Percentiles rank a stretch among this genome's conserved stretches.
phyloP scores from a whole-genome alignment of 2,113 vertebrate species.

The Chloebia gouldiae region DNA sequence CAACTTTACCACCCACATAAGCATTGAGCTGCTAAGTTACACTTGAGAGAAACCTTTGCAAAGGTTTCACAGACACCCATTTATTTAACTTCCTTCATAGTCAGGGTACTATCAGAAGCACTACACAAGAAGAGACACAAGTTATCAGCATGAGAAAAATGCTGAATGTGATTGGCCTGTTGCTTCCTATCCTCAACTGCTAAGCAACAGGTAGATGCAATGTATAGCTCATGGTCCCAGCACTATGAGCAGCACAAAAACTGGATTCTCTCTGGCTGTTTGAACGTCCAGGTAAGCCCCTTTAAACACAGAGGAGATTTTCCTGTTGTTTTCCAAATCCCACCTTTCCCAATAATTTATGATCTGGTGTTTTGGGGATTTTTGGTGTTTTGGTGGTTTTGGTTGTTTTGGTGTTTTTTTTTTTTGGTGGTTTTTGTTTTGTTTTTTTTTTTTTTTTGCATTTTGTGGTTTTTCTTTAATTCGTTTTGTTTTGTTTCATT shows the following conservation, averaged over 20 bases:
- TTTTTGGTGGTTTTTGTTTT: neutral
- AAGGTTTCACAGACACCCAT: neutral
- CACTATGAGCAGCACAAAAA: neutral
- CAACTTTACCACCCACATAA: neutral
- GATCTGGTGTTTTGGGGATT: neutral
- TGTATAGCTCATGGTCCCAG: neutral
- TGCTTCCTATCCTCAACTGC: neutral
- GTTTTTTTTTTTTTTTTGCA: neutral
- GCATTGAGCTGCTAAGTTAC: neutral
- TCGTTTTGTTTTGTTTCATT: too few relatives aligned
- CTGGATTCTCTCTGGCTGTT: neutral
- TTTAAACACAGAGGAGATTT: fast-evolving
- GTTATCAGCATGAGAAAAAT: neutral
- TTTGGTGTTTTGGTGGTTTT: too few relatives aligned
- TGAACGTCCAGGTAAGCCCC: neutral
- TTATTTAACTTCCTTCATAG: neutral
- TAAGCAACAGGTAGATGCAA: neutral
- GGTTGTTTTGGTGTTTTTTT: too few relatives aligned
- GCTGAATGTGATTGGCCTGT: neutral
- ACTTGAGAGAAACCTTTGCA: neutral
- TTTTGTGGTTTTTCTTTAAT: fast-evolving
- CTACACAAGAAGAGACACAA: neutral
- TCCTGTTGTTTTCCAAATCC: neutral
- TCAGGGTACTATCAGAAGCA: neutral
- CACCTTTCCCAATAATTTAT: neutral